These are phyloP conservation scores for Psilopsiagon aurifrons DNA, from an alignment of 2,113 vertebrate species.

Conservation along the genomic window DNA sequence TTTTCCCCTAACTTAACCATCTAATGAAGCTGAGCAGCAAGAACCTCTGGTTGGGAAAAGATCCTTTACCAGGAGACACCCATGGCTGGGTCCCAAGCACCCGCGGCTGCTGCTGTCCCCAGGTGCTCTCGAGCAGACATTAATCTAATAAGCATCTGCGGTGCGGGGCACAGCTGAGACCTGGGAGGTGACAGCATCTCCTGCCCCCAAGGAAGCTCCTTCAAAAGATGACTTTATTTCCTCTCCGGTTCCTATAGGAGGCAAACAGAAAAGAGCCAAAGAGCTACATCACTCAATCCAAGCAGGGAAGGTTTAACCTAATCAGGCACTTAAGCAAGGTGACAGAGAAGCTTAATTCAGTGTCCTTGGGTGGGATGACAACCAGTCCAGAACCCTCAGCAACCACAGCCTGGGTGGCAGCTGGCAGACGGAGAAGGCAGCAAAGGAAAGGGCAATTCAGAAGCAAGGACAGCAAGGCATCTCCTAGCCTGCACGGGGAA, in stretches of 20 bases:
- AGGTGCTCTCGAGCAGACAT: slow-evolving; percentile 48
- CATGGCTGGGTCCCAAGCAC: not conserved
- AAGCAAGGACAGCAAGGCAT: not conserved
- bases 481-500: not conserved
- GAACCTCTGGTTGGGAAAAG: not conserved
- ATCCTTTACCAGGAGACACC: slow-evolving; percentile 21
- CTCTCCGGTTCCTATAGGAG: slow-evolving; percentile 75
- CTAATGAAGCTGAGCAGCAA: slow-evolving; percentile 40
- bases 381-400: not conserved
- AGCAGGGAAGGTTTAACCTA: slow-evolving; percentile 51
- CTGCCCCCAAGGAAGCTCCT: not conserved
- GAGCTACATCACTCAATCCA: not conserved
- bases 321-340: slow-evolving; percentile 64
- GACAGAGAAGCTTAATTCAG: slow-evolving; percentile 45
- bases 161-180: slow-evolving; percentile 27
- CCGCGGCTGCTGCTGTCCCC: not conserved
- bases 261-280: not conserved
- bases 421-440: not conserved
- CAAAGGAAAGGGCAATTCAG: not conserved
- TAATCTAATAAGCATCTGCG: not conserved
- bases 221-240: slow-evolving; percentile 76
- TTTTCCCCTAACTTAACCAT: slow-evolving; percentile 33
- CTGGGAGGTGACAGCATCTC: not conserved
- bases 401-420: not conserved
- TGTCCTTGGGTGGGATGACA: slow-evolving; percentile 53